Evolutionary conservation across 2,888 invertebrate species (phyloP).

Genomic region (Troilus luridus): DNA sequence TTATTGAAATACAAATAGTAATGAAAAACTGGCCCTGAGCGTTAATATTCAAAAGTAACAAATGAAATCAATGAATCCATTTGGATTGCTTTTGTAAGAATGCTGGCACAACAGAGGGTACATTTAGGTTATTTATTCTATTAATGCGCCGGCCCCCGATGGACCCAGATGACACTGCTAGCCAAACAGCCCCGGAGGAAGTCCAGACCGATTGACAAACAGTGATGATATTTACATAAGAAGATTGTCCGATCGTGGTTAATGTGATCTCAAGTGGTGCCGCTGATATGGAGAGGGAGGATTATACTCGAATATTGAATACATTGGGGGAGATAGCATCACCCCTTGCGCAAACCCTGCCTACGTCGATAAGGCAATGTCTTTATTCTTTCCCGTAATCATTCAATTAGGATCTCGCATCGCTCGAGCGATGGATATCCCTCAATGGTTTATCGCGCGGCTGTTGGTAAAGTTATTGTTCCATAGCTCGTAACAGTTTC

Average conservation of each 20-base stretch:
- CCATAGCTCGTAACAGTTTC: not conserved
- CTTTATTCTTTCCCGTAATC: conserved; percentile 37
- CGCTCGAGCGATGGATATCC: not conserved
- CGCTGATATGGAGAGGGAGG: conserved; percentile 27
- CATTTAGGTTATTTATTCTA: conserved; percentile 39
- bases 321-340: conserved; percentile 41
- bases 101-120: not conserved
- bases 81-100: conserved; percentile 45
- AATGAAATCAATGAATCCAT: conserved; percentile 2
- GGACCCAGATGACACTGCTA: conserved; percentile 49
- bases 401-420: conserved; percentile 32
- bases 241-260: conserved; percentile 46
- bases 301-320: conserved; percentile 46
- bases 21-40: not conserved
- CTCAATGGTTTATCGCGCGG: not conserved
- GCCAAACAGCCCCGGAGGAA: conserved; percentile 50
- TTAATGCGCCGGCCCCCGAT: conserved; percentile 13
- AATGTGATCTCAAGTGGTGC: conserved; percentile 55
- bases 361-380: conserved; percentile 17
- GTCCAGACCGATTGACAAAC: conserved; percentile 45
- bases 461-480: not conserved
- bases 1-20: no score
- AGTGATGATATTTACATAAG: conserved; percentile 33
- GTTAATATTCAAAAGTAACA: not conserved
- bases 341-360: conserved; percentile 40